Conservation (phyloP, 1,140 invertebrate genomes). For the Pomacea maculata region DNA sequence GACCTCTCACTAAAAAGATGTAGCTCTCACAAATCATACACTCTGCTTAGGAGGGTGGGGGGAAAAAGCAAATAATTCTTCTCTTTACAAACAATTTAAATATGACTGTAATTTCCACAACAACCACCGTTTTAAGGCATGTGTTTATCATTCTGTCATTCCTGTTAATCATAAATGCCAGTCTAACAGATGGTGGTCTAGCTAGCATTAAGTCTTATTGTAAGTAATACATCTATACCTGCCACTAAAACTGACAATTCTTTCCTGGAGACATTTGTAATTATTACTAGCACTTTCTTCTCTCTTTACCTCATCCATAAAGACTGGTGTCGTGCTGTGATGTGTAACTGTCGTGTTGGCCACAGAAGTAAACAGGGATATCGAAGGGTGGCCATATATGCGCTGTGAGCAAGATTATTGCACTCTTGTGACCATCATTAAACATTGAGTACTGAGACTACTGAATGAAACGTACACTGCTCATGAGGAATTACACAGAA, state of each 20-base stretch:
- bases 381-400: slow-evolving; percentile 79
- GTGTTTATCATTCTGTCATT: too few relatives aligned
- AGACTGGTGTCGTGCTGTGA: slow-evolving; percentile 72
- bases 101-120: not conserved
- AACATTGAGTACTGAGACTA: not conserved
- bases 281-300: not conserved
- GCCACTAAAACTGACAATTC: too few relatives aligned
- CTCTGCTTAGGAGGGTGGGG: too few relatives aligned
- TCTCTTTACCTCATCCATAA: slow-evolving; percentile 73
- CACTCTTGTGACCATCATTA: not conserved
- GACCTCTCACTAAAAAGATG: not conserved
- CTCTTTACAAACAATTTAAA: too few relatives aligned
- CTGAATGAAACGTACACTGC: not conserved
- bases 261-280: too few relatives aligned
- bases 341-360: slow-evolving; percentile 70
- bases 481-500: not conserved
- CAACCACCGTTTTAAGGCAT: too few relatives aligned
- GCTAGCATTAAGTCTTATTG: too few relatives aligned
- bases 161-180: too few relatives aligned
- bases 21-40: not conserved
- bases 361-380: slow-evolving; percentile 71
- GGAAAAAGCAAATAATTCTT: not conserved
- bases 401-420: slow-evolving; percentile 68
- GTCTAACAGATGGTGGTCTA: too few relatives aligned
- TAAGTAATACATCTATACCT: too few relatives aligned